Evolutionary conservation across 2,888 invertebrate species (phyloP).

Genomic region (Melolontha melolontha): DNA sequence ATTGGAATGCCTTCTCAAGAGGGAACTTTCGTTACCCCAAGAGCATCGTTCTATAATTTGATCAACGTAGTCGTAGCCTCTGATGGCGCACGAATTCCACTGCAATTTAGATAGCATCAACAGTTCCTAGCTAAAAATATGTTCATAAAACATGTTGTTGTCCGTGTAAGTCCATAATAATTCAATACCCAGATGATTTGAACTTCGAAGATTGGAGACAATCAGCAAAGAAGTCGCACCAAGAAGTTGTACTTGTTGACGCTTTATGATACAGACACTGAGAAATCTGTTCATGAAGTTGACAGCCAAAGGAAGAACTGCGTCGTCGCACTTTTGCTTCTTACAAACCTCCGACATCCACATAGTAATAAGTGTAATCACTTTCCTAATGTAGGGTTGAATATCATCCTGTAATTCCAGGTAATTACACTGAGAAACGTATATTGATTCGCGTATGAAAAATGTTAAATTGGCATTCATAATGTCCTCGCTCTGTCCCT

Average conservation of each 20-base stretch:
- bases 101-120: constrained; percentile 79
- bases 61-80: constrained; percentile 86
- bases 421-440: constrained; percentile 76
- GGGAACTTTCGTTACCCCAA: constrained; percentile 72
- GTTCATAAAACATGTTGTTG: constrained; percentile 78
- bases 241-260: constrained; percentile 82
- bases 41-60: constrained; percentile 77
- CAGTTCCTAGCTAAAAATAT: constrained; percentile 86
- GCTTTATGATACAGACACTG: constrained; percentile 75
- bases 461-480: too few species aligned
- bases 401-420: constrained; percentile 80
- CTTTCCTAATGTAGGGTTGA: constrained; percentile 84
- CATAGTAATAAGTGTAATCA: constrained; percentile 82
- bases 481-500: too few species aligned
- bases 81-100: constrained; percentile 84
- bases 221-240: constrained; percentile 84
- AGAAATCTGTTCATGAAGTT: constrained; percentile 88
- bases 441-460: too few species aligned
- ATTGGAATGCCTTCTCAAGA: constrained; percentile 79
- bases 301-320: constrained; percentile 85
- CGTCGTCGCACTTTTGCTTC: constrained; percentile 85
- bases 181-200: constrained; percentile 79
- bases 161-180: constrained; percentile 86
- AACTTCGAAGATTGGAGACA: constrained; percentile 87
- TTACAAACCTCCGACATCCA: constrained; percentile 93